Evolutionary conservation across 1,140 invertebrate species (phyloP), one percentile per base, ranked within the genome.

Genomic region (Drosophila watanabei): DNA sequence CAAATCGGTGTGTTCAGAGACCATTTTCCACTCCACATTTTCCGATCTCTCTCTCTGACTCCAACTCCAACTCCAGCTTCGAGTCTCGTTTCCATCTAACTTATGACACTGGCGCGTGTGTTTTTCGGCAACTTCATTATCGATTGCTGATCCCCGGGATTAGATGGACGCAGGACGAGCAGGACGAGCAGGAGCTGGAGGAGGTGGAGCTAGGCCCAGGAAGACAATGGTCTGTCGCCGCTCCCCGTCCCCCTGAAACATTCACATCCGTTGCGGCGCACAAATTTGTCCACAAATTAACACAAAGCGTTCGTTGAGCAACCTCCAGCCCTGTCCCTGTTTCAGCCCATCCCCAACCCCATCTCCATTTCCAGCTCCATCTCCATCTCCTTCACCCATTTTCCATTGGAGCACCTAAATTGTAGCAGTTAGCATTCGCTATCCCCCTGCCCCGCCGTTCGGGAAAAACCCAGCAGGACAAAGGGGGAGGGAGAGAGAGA

Each of bases 231-330:
- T 54, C 63, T 65, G 20, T 28, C 24, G 24, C 24, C 32, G 28
- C 32, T 37, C 51, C 14, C 48, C 4, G 24, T 33, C 49, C 33
- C 51, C 41, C 18, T 35, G 18, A 4, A 54, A 43, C 24, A 57
- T 39, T 62, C 41, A 28, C 59, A 79, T 89, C 82, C 86, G 86
- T 82, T 89, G 86, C 68, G 86, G 86, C 87, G 75, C 79, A 76
- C 79, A 89, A 89, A 90, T 89, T 89, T 89, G 86, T 89, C 87
- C 86, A 89, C 86, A 90, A 89, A 89, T 89, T 89, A 89, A 89
- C 86, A 90, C 86, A 89, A 86, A 86, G 86, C 85, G 79, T 73
- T 80, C 71, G 60, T 56, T 77, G 65, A 51, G 70, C 45, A 65
- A 48, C 46, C 57, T 39, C 14, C 16, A 43, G 20, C 48, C 64